These are phyloP conservation scores for Elgaria multicarinata DNA, from an alignment of 2,113 vertebrate genomes.

Conservation along the genomic window DNA sequence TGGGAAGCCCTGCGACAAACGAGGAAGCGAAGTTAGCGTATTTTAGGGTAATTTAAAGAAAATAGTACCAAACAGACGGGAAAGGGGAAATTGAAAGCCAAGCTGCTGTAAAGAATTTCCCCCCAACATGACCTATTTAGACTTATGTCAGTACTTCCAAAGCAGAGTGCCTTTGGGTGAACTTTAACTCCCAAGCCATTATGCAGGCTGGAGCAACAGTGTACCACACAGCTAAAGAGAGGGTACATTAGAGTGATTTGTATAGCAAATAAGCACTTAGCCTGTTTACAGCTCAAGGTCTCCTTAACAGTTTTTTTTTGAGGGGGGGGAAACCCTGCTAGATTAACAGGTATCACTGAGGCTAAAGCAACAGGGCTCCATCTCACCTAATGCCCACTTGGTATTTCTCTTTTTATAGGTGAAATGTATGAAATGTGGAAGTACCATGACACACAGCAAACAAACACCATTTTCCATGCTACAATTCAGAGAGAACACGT, in stretches of 20 bases:
- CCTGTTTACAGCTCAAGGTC: neutral
- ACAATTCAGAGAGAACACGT: neutral
- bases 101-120: slow-evolving; percentile 1
- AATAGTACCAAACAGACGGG: slow-evolving; percentile 30
- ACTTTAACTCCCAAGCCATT: slow-evolving; percentile 13
- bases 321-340: slow-evolving; percentile 29
- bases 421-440: neutral
- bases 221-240: neutral
- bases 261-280: neutral
- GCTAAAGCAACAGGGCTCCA: neutral
- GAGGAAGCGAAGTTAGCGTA: slow-evolving; percentile 60
- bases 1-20: slow-evolving; percentile 76
- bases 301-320: too few relatives aligned
- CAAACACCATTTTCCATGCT: neutral
- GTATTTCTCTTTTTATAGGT: accelerated
- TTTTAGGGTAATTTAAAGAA: slow-evolving; percentile 44
- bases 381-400: accelerated
- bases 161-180: neutral
- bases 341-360: neutral
- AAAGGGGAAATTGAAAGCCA: neutral
- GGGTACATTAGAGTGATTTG: neutral
- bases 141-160: slow-evolving; percentile 35
- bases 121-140: slow-evolving; percentile 14
- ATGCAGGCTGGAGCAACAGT: slow-evolving; percentile 7
- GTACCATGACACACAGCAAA: neutral